These are phyloP conservation scores for Athene noctua DNA, from an alignment of 2,113 vertebrate species.

Conservation along the genomic window DNA sequence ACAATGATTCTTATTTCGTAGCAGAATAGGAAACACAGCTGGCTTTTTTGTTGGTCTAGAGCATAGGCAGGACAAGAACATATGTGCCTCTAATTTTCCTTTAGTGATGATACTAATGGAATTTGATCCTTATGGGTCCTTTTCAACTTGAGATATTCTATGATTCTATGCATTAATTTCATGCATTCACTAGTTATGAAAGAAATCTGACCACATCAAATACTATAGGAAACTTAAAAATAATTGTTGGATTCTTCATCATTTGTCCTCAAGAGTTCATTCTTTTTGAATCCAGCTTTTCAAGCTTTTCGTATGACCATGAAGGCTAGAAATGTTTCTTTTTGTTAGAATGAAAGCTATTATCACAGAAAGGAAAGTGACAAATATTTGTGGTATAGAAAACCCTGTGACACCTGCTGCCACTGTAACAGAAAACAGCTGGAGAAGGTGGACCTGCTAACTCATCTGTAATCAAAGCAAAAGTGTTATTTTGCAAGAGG, in stretches of 20 bases:
- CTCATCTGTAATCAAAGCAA: not conserved
- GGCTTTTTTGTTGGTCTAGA: not conserved
- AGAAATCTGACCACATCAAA: accelerated
- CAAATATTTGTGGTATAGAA: not conserved
- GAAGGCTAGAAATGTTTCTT: not conserved
- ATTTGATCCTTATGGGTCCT: not conserved
- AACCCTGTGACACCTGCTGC: not conserved
- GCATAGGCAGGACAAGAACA: not conserved
- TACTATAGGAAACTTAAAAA: not conserved
- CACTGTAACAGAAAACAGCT: not conserved
- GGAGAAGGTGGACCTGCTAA: not conserved
- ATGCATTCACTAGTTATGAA: not conserved
- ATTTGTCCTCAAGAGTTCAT: not conserved
- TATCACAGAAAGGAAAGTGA: not conserved
- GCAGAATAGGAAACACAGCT: not conserved
- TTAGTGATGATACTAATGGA: not conserved
- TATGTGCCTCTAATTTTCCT: not conserved
- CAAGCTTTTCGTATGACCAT: not conserved
- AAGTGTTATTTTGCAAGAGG: not conserved
- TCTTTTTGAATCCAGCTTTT: not conserved
- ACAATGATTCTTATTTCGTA: not conserved
- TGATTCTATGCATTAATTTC: not conserved
- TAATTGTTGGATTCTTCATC: not conserved
- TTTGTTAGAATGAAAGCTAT: not conserved
- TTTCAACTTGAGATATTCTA: not conserved